Base-by-base conservation (phyloP, 2,113 vertebrate genomes). In the Riparia riparia region DNA sequence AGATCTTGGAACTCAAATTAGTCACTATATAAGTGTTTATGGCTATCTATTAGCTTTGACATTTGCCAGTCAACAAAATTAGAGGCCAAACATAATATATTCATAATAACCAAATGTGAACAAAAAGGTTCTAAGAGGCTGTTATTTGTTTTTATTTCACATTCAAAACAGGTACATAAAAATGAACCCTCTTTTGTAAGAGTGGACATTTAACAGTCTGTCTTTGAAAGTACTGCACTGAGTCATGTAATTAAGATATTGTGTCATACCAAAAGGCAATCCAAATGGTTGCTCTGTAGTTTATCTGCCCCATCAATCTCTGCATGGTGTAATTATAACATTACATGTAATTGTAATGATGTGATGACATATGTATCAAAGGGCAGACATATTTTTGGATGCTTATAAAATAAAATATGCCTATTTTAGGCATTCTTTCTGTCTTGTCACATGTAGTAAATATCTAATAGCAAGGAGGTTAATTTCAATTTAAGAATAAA, bases 221-320 rank as follows among this genome's bases (percentile, higher is more conserved):
- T 69, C 22, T 93, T 57, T 85, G 81, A 64, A 84, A 84, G 39
- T 37, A 14, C 44, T 18, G 9, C 64, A 34, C 45, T 85, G 84
- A 95, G 42, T 93, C 69, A 91, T 58, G 41, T 69, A 57, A 65
- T 94, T 72, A 84, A 82, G 76, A 87, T 76, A 82, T n/a, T 89
- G 41, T 82, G 70, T 91, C 69, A 76, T 71, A 56, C 39, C 77
- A 61, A 86, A 90, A 95, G 57, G 56, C 5, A 5, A 44, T 74
- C 41, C n/a, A 84, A 89, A 47, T 34, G 58, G 51, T 82, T 86
- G 39, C 45, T 60, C 25, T 64, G 1, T 24, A 71, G 72, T 91
- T 91, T 87, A 84, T 87, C 91, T 87, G 47, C 45, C 29, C 66
- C 73, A 20, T 71, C 78, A 90, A 89, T 93, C 93, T 86, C 74